A percentile compares a stretch with the other conserved stretches of the same genome.
These are phyloP conservation scores for Drosophila persimilis DNA, from an alignment of 1,140 invertebrate species.

Conservation along the genomic window DNA sequence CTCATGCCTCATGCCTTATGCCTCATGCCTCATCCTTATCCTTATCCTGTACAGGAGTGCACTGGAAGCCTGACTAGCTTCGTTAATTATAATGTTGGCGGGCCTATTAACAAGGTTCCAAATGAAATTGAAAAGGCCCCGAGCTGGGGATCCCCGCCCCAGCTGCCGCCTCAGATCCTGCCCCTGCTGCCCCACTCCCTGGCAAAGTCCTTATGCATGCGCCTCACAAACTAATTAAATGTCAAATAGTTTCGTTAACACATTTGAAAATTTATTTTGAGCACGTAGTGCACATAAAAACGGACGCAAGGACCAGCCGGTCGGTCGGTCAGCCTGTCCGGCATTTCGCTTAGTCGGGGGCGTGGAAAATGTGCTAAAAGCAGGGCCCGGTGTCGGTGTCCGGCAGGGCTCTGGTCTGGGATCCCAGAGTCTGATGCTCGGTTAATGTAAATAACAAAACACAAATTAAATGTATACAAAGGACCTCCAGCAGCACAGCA, in stretches of 20 bases:
- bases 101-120: conserved; percentile 53
- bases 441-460: conserved; percentile 82
- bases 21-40: too few relatives aligned
- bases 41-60: too few relatives aligned
- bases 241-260: conserved; percentile 82
- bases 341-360: conserved; percentile 39
- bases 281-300: conserved; percentile 80
- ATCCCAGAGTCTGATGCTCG: conserved; percentile 41
- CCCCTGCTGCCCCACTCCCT: conserved; percentile 10
- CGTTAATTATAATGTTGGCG: conserved; percentile 78
- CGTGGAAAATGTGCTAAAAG: conserved; percentile 60
- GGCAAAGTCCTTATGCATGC: conserved; percentile 71
- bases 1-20: neutral
- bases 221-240: conserved; percentile 82
- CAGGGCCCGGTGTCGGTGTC: conserved; percentile 18
- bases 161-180: neutral
- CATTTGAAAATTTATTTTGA: conserved; percentile 82
- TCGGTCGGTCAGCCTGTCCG: conserved; percentile 37
- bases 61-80: conserved; percentile 3
- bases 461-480: conserved; percentile 82
- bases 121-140: conserved; percentile 63
- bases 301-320: conserved; percentile 7
- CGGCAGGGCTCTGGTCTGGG: conserved; percentile 7
- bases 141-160: neutral
- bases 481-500: conserved; percentile 42